Base-by-base conservation (phyloP, 2,797 vertebrate genomes). In the Leptatherina wallacei region DNA sequence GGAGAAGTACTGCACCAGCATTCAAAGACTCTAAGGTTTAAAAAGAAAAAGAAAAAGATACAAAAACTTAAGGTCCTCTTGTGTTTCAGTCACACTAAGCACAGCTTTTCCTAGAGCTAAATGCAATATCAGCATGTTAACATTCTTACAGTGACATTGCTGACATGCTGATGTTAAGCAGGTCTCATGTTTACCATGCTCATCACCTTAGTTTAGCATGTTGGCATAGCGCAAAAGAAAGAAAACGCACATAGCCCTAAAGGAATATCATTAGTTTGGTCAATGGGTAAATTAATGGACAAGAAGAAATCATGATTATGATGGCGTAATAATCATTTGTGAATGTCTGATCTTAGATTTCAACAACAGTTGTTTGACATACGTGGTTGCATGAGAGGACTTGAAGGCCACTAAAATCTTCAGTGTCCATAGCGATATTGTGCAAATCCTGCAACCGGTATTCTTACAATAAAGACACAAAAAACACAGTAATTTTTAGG, bases 161-260 rank as follows among this genome's bases (percentile, higher is more conserved):
- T 27, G 33, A 65, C 36, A 29, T 73, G 61, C 36, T 51, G 57
- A 59, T 47, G 32, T 36, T 52, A 54, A 57, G 49, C 47, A 20
- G 13, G 1, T 36, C 24, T 55, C 30, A 36, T 22, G 20, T 61
- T 67, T 54, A 33, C 49, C 0, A 5, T 20, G 18, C 29, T 67
- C 38, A 18, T 58, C 30, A 54, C 47, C 29, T 56, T 55, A 32
- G 8, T 38, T 30, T 29, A 49, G 9, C 62, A 52, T 52, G n/a
- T 54, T 35, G 16, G 32, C 56, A 24, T 9, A 18, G n/a, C n/a
- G 13, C 12, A 38, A 13, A 60, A 38, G 2, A 24, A n/a, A 59
- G 33, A 36, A 36, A 36, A 36, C n/a, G 35, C 20, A 36, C 27
- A 13, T 35, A 36, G 2, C 5, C 4, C 20, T 12, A 6, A 5